Evolutionary conservation across 2,797 vertebrate genomes (phyloP), one percentile per base, ranked within the genome.

Genomic region (Girardinus metallicus): DNA sequence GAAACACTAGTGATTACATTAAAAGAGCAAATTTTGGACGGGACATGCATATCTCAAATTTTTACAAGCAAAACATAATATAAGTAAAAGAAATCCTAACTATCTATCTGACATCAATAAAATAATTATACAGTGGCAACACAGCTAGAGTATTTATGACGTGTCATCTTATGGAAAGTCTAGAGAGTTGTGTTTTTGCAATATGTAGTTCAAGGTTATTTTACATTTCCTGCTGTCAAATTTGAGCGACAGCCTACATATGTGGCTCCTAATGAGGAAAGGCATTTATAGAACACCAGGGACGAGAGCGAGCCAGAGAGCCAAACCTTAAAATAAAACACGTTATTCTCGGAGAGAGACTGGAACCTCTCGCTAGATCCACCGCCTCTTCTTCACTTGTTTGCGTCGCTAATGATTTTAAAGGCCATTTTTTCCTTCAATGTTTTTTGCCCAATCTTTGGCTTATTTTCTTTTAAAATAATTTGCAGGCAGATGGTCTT

Each of bases 151-250:
- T 41, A 68, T 68, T 55, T 84, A 70, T 11, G 55, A 71, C 46
- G 15, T 34, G 70, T 74, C 53, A 36, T 57, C 41, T 60, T 31
- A 46, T 49, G 77, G 36, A 66, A 53, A 51, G 80, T 83, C 79
- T 39, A 70, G n/a, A 70, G 62, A 86, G 62, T 31, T 16, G 44
- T 39, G 72, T 73, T 89, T 89, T 89, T 80, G 68, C 44, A 66
- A 82, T 85, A 95, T 94, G 91, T 95, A 95, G 94, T 94, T 95
- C 94, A 95, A 95, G 94, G 94, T 95, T 92, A 94, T 87, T 91
- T 92, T 86, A 91, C 88, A 87, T 93, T 93, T 93, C 89, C 77
- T 86, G 76, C 90, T 76, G 80, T 93, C 92, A 91, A 72, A 79
- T 90, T 91, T 93, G 92, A 94, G 90, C 87, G 94, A 94, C 93